Evolutionary conservation across 2,113 vertebrate genomes (phyloP).

Genomic region (Chinchilla lanigera): DNA sequence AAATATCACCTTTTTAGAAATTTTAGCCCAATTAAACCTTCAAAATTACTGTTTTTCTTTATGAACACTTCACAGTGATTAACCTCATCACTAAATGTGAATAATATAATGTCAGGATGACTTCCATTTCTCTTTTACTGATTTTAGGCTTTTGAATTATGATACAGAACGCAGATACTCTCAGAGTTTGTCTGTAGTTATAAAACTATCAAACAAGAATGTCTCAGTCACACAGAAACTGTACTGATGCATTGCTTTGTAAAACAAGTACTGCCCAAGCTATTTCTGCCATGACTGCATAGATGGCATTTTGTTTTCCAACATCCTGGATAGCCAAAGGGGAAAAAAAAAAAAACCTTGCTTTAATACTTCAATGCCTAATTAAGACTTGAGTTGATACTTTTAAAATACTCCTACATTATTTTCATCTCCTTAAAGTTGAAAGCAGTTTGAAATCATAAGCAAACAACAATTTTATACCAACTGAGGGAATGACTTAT

Average conservation of each 20-base stretch:
- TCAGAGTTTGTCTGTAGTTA: not conserved
- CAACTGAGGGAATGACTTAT: not conserved
- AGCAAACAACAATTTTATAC: not conserved
- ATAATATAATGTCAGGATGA: not conserved
- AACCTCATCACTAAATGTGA: not conserved
- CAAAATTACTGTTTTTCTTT: not conserved
- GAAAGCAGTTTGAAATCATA: not conserved
- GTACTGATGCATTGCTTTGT: not conserved
- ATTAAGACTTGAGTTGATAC: not conserved
- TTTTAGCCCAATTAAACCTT: not conserved
- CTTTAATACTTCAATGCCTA: not conserved
- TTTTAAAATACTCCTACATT: not conserved
- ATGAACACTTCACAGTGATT: not conserved
- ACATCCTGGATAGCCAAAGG: not conserved
- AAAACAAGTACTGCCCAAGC: not conserved
- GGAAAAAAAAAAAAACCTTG: not conserved
- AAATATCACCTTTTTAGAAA: not conserved
- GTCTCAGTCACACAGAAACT: not conserved
- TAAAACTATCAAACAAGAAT: not conserved
- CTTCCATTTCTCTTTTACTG: not conserved
- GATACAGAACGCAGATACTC: not conserved
- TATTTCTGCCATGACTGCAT: not conserved
- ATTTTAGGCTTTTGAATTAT: conserved; percentile 3
- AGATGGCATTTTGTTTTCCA: not conserved
- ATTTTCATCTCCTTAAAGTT: conserved; percentile 14